phyloP scores from a whole-genome alignment of 2,888 invertebrate genomes.

The Tortricodes alternella region DNA sequence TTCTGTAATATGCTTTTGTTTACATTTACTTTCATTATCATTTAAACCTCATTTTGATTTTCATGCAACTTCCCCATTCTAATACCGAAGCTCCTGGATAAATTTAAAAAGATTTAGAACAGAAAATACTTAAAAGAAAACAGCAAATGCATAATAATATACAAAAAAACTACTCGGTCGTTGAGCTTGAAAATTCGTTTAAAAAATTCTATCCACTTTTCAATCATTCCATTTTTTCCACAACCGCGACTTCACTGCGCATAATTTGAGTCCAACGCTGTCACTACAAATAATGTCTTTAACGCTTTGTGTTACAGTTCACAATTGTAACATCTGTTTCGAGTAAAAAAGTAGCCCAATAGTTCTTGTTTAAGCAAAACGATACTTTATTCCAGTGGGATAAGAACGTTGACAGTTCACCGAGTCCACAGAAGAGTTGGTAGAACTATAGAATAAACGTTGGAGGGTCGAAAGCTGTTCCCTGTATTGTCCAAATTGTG shows the following conservation, averaged over 20 bases:
- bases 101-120: too few relatives aligned
- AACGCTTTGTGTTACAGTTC: background rate
- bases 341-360: constrained; percentile 4
- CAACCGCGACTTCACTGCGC: background rate
- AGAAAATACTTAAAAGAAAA: too few relatives aligned
- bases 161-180: background rate
- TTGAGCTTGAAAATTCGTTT: background rate
- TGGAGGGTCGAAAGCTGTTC: constrained; percentile 16
- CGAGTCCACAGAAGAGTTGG: too few relatives aligned
- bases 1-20: too few relatives aligned
- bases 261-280: background rate
- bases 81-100: too few relatives aligned
- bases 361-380: too few relatives aligned
- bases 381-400: too few relatives aligned
- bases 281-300: background rate
- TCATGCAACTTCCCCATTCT: too few relatives aligned
- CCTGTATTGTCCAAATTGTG: constrained; percentile 66
- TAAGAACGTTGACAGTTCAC: too few relatives aligned
- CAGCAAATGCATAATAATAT: too few relatives aligned
- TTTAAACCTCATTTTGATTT: too few relatives aligned
- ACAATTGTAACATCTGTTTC: background rate
- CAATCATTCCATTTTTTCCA: background rate
- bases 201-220: background rate
- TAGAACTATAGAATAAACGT: background rate
- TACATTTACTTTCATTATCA: too few relatives aligned